Evolutionary conservation across 2,113 vertebrate species (phyloP).

Genomic region (Pollimyrus isidori): DNA sequence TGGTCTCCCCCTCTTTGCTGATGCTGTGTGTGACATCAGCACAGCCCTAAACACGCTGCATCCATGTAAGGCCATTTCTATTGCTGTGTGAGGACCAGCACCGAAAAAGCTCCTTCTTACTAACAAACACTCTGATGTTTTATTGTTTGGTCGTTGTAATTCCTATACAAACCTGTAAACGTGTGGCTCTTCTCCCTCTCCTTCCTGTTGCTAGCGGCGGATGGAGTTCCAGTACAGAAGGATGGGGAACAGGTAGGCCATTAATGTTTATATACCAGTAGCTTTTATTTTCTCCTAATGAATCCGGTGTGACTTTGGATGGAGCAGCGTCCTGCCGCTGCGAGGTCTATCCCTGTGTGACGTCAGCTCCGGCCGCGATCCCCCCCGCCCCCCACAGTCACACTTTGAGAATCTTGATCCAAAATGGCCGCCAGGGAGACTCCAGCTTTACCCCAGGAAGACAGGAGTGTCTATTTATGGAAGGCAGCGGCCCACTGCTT

Average conservation of each 20-base stretch:
- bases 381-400: conserved; percentile 13
- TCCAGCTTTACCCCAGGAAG: conserved; percentile 23
- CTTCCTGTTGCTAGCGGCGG: conserved; percentile 48
- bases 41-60: background rate
- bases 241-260: conserved; percentile 68
- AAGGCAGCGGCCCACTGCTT: conserved; percentile 21
- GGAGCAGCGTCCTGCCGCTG: background rate
- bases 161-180: background rate
- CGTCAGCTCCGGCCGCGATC: conserved; percentile 30
- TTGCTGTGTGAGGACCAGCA: background rate
- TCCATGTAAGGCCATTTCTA: background rate
- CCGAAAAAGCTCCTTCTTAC: background rate
- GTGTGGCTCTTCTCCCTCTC: conserved; percentile 2
- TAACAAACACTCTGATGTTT: background rate
- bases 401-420: conserved; percentile 27
- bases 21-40: background rate
- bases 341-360: background rate
- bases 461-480: conserved; percentile 13
- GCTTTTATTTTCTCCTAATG: background rate
- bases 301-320: background rate
- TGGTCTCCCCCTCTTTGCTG: background rate
- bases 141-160: background rate
- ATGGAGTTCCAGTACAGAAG: conserved; percentile 67
- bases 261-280: conserved; percentile 2
- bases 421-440: conserved; percentile 36